Evolutionary conservation across 2,888 invertebrate species (phyloP), one percentile per base, ranked within the genome.

Genomic region (Stramonita haemastoma): DNA sequence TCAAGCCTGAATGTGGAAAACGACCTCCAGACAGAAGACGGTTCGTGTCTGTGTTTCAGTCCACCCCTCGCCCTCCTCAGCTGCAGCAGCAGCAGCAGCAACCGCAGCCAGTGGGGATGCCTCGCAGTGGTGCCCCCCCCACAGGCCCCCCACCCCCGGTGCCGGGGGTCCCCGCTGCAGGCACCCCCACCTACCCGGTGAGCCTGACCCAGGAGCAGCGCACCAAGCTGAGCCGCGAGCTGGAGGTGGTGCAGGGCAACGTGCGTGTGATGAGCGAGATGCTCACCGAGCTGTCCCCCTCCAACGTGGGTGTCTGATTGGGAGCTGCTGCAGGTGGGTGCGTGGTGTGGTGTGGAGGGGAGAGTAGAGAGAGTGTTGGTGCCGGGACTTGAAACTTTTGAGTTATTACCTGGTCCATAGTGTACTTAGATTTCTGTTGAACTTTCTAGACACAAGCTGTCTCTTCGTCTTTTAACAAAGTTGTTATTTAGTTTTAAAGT

Each of bases 181-280:
- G 46, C 46, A 73, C 66, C 29, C 84, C 89, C 84, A 77, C 46
- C 17, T 36, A 85, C 26, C 89, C 89, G 4, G 89, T 89, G 56
- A 70, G 66, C 56, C 34, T 98, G 60, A 97, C 97, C 0, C 97
- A 98, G 73, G 98, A 98, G 91, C 99, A 99, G 96, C 96, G 98
- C 91, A 97, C 97, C 92, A 99, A 99, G 96, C 96, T 99, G 90
- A 98, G 98, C 93, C 97, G 98, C 2, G 99, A 99, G 96, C 96
- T 99, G 93, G 98, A 98, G 93, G 97, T 99, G 89, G 99, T 99
- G 15, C 98, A 98, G 94, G 98, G 98, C 92, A 99, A 99, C 96
- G 98, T 98, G 97, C 97, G 97, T 84, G 98, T 99, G 1, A 97
- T 99, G 96, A 97, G 98, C 89, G 99, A 99, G 96, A 99, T 99